Percentiles rank a stretch among this genome's conserved stretches.
These are phyloP conservation scores for Myiagra hebetior DNA, from an alignment of 2,113 vertebrate genomes.

Conservation along the genomic window DNA sequence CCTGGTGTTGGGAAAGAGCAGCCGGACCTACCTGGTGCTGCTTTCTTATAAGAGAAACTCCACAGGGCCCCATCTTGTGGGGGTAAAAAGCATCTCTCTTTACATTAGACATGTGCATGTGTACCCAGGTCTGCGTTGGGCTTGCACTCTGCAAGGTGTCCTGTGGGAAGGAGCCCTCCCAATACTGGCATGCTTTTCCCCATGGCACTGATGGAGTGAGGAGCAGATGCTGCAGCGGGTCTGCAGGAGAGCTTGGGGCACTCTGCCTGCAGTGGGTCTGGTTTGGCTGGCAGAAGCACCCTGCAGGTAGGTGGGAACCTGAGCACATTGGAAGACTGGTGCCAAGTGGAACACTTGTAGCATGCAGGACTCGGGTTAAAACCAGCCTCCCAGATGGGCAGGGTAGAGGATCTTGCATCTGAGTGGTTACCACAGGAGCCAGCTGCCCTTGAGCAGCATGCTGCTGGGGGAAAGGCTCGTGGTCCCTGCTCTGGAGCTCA, in stretches of 20 bases:
- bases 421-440: neutral
- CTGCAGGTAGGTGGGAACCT: slow-evolving; percentile 17
- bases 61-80: neutral
- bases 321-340: neutral
- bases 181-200: neutral
- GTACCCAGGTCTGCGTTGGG: neutral
- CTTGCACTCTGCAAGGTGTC: neutral
- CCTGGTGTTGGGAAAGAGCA: neutral
- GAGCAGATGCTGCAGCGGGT: neutral
- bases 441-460: neutral
- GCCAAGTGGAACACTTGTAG: neutral
- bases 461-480: neutral
- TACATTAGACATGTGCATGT: neutral
- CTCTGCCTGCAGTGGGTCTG: neutral
- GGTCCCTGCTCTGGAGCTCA: neutral
- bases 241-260: neutral
- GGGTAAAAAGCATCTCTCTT: neutral
- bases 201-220: neutral
- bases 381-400: neutral
- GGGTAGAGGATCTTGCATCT: neutral
- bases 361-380: neutral
- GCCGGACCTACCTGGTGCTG: neutral
- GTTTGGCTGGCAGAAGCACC: neutral
- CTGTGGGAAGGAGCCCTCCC: neutral
- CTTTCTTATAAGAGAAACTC: neutral